Conservation (phyloP, 2,888 invertebrate genomes). For the Amiota minor region DNA sequence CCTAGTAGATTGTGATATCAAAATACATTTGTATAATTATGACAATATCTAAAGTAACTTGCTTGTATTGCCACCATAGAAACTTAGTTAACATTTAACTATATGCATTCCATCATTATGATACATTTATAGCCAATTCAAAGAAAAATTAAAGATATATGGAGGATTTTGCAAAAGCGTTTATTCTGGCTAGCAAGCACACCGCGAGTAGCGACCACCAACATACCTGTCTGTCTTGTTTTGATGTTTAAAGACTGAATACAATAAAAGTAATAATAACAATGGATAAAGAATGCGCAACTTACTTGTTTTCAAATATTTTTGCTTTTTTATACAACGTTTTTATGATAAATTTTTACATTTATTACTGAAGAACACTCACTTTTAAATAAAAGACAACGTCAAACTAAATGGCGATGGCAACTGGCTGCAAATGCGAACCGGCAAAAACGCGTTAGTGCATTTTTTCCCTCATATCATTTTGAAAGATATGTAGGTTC, state of each 20-base stretch:
- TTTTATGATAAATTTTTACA: conserved; percentile 40
- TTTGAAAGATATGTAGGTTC: too few species aligned
- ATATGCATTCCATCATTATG: too few species aligned
- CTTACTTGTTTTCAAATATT: conserved; percentile 2
- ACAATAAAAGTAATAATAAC: background rate
- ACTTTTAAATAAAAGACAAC: conserved; percentile 59
- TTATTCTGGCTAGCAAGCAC: background rate
- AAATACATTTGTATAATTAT: too few species aligned
- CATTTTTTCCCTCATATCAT: too few species aligned
- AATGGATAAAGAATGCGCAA: background rate
- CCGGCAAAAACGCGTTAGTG: too few species aligned
- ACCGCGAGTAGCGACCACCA: background rate
- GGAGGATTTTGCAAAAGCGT: background rate
- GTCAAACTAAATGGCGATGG: conserved; percentile 42
- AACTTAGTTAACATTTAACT: too few species aligned
- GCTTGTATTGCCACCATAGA: too few species aligned
- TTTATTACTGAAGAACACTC: conserved; percentile 51
- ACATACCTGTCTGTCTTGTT: background rate
- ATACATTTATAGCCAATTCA: too few species aligned
- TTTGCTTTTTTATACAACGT: background rate
- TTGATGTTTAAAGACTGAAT: background rate
- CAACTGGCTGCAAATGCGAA: conserved; percentile 28
- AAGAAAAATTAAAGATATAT: background rate
- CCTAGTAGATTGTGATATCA: too few species aligned
- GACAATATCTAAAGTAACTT: too few species aligned